Evolutionary conservation across 2,113 vertebrate genomes (phyloP).

Genomic region (Dasyornis broadbenti): DNA sequence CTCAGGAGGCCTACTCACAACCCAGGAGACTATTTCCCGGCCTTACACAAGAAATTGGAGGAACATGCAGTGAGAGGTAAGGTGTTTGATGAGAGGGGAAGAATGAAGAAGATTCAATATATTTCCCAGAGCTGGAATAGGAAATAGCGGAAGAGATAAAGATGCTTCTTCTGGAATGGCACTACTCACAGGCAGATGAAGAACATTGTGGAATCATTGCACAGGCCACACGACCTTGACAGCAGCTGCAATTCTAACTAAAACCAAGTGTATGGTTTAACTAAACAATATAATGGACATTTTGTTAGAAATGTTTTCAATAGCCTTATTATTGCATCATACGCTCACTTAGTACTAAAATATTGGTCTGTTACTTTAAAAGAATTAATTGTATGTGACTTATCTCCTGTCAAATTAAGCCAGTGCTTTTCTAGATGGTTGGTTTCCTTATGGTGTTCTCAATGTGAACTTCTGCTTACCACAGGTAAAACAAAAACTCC

Average conservation of each 20-base stretch:
- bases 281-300: background rate
- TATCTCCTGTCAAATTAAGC: background rate
- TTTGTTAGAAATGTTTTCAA: background rate
- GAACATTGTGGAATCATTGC: background rate
- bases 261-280: background rate
- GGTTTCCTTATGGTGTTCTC: background rate
- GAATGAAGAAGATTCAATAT: conserved; percentile 83
- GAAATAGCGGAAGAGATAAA: conserved; percentile 51
- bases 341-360: background rate
- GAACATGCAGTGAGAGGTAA: conserved; percentile 63
- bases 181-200: background rate
- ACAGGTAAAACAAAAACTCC: background rate
- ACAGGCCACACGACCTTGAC: background rate
- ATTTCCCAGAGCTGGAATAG: conserved; percentile 84
- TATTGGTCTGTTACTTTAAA: background rate
- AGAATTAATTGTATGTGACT: background rate
- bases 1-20: conserved; percentile 77
- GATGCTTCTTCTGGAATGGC: background rate
- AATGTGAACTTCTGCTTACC: background rate
- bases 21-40: conserved; percentile 66
- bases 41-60: conserved; percentile 67
- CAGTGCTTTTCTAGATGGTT: background rate
- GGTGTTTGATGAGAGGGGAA: conserved; percentile 82
- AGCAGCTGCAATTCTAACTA: background rate
- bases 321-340: background rate